Percentiles rank a stretch among this genome's conserved stretches.
Conservation (phyloP, 1,140 invertebrate genomes). For the Neodiprion lecontei region DNA sequence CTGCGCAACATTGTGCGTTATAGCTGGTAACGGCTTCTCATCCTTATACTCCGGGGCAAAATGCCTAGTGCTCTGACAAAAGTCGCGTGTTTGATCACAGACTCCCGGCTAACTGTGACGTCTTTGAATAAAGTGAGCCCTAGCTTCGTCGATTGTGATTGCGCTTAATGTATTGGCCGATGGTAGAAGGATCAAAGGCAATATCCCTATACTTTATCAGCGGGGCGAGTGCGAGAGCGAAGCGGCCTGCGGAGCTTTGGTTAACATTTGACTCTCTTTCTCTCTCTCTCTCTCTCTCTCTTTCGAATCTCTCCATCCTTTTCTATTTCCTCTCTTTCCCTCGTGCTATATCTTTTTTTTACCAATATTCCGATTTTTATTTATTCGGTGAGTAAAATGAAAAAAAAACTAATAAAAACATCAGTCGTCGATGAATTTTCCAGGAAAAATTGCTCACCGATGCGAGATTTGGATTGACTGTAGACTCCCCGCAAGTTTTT, state of each 20-base stretch:
- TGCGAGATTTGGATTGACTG: too few relatives aligned
- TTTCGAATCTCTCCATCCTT: not conserved
- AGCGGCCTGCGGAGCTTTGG: constrained; percentile 2
- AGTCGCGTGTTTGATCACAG: constrained; percentile 5
- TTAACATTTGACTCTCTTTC: not conserved
- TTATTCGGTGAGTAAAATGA: not conserved
- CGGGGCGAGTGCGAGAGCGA: not conserved
- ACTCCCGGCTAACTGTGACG: not conserved
- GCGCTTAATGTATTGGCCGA: constrained; percentile 6
- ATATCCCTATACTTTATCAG: not conserved
- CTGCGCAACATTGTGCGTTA: too few relatives aligned
- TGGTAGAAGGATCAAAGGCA: not conserved
- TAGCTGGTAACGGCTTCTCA: not conserved
- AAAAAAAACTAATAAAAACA: not conserved
- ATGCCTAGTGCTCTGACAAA: not conserved
- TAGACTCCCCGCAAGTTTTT: too few relatives aligned
- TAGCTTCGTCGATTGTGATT: not conserved
- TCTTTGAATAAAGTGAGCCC: constrained; percentile 5
- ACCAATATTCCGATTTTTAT: not conserved
- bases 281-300: too few relatives aligned
- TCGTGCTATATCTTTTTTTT: not conserved
- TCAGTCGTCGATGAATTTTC: too few relatives aligned
- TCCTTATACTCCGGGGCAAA: not conserved
- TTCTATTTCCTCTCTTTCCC: not conserved
- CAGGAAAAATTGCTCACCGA: too few relatives aligned